Evolutionary conservation across 2,113 vertebrate species (phyloP).

Genomic region (Scatophagus argus): DNA sequence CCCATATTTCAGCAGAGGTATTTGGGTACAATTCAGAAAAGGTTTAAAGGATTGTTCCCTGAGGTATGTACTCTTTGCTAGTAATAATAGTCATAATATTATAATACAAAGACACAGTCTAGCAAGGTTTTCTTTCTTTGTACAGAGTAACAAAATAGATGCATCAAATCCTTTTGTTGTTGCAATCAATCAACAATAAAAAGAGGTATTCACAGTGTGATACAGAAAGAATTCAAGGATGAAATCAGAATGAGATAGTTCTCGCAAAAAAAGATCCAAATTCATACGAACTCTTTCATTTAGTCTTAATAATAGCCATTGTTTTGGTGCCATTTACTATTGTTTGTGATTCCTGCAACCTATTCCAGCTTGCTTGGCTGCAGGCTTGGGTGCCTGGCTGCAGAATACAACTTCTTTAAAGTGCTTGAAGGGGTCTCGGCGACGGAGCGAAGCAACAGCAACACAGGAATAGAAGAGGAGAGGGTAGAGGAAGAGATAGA

Average conservation of each 20-base stretch:
- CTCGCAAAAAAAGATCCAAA: conserved; percentile 33
- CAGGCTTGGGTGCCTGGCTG: conserved; percentile 32
- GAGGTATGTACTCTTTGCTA: neutral
- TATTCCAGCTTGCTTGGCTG: conserved; percentile 30
- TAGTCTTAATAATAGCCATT: conserved; percentile 57
- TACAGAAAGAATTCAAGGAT: conserved; percentile 18
- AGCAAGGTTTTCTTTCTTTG: neutral
- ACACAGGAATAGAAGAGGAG: conserved; percentile 49
- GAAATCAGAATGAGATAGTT: conserved; percentile 18
- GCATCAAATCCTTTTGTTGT: conserved; percentile 38
- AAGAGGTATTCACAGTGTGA: conserved; percentile 30
- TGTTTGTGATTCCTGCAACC: conserved; percentile 56
- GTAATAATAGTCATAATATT: neutral
- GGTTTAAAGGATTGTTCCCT: neutral
- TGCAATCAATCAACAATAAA: conserved; percentile 30
- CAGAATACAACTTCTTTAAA: conserved; percentile 53
- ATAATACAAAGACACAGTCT: too few relatives aligned
- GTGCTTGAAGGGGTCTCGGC: conserved; percentile 53
- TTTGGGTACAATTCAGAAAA: neutral
- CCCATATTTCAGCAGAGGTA: neutral
- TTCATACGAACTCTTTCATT: conserved; percentile 43
- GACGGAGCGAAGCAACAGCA: conserved; percentile 34
- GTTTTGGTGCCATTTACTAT: conserved; percentile 48
- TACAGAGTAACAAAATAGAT: neutral
- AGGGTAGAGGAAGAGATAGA: conserved; percentile 60